Conservation (phyloP, 2,113 vertebrate genomes). For the Cavia porcellus region DNA sequence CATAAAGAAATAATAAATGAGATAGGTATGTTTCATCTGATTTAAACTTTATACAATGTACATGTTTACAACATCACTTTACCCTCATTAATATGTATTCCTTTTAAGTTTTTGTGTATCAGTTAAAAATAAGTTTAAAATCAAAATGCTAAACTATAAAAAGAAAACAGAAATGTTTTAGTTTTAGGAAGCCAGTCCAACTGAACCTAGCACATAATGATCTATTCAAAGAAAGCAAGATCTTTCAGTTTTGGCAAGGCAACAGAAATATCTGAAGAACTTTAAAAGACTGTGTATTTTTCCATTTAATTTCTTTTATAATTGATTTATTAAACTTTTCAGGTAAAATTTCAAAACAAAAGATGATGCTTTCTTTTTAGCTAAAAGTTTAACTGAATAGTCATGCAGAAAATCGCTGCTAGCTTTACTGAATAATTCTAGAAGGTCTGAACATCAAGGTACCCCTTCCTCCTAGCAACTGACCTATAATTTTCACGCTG, state of each 20-base stretch:
- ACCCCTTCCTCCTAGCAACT: background rate
- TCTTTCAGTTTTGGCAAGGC: background rate
- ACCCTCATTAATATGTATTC: background rate
- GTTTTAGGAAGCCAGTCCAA: conserved; percentile 2
- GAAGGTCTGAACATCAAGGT: background rate
- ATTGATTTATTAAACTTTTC: background rate
- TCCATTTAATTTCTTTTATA: conserved; percentile 19
- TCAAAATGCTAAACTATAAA: background rate
- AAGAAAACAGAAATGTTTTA: background rate
- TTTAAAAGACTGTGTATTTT: background rate
- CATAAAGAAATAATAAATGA: background rate
- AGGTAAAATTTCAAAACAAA: background rate
- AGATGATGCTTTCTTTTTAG: background rate
- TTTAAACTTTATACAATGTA: background rate
- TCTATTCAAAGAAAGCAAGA: background rate
- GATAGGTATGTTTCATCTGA: background rate
- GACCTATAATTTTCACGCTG: conserved; percentile 46
- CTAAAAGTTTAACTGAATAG: conserved; percentile 50
- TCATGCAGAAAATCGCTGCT: background rate
- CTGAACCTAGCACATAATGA: background rate
- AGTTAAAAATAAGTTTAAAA: background rate
- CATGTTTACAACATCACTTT: background rate
- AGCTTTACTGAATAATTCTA: background rate
- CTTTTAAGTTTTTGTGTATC: background rate
- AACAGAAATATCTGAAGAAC: background rate